Evolutionary conservation across 2,113 vertebrate genomes (phyloP).

Genomic region (Microcebus jonahi): DNA sequence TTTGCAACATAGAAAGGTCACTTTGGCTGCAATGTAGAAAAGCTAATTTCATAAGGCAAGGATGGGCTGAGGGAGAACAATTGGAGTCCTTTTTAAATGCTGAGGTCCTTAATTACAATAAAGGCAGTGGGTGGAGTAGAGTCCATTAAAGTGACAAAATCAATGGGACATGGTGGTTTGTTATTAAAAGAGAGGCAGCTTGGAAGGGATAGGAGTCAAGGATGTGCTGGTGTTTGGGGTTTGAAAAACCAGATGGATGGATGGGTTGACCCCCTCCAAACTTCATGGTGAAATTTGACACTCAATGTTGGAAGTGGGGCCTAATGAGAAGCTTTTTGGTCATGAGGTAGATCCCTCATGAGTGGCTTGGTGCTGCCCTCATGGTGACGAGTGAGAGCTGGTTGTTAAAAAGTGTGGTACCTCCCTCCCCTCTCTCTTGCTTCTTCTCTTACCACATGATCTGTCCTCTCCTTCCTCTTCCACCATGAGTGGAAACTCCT

Average conservation of each 20-base stretch:
- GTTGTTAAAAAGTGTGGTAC: too few relatives aligned
- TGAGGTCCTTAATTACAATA: background rate
- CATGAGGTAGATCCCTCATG: too few relatives aligned
- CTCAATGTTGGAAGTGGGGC: too few relatives aligned
- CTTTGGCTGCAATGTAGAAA: background rate
- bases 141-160: background rate
- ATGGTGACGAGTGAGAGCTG: too few relatives aligned
- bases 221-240: background rate
- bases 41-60: background rate
- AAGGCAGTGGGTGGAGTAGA: background rate
- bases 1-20: background rate
- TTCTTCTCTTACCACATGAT: too few relatives aligned
- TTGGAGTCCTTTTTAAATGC: background rate
- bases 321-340: too few relatives aligned
- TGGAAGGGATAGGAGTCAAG: background rate
- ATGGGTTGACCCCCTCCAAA: too few relatives aligned
- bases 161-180: background rate
- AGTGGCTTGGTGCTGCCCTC: too few relatives aligned
- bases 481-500: too few relatives aligned
- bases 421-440: too few relatives aligned
- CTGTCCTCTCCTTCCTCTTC: too few relatives aligned
- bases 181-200: background rate
- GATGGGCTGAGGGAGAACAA: background rate
- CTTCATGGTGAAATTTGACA: too few relatives aligned
- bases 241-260: background rate